phyloP scores from a whole-genome alignment of 2,797 vertebrate species.

The Gallinago stenura region DNA sequence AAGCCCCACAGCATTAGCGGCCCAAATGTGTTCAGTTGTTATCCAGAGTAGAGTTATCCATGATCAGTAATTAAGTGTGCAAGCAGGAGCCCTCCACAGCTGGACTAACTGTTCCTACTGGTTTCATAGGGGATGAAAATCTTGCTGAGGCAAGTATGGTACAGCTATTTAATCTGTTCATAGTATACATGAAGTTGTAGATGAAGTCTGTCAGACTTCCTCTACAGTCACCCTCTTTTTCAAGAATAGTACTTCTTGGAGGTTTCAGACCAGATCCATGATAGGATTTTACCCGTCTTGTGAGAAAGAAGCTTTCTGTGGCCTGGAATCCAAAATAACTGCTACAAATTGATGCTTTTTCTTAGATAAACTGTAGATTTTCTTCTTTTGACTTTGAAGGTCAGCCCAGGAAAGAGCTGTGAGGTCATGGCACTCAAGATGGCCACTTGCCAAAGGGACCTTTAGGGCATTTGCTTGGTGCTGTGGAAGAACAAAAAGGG shows the following conservation, averaged over 20 bases:
- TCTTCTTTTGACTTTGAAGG: background rate
- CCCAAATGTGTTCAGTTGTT: background rate
- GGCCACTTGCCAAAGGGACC: background rate
- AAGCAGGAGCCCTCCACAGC: background rate
- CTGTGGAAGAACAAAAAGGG: background rate
- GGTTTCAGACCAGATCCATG: background rate
- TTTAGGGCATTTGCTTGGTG: background rate
- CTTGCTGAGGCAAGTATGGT: background rate
- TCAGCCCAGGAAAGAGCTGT: fast-evolving
- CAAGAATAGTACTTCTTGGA: background rate
- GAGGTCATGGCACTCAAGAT: background rate
- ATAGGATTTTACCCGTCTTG: background rate
- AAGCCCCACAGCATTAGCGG: background rate
- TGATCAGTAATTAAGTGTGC: background rate
- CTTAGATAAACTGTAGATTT: background rate
- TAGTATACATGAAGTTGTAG: background rate
- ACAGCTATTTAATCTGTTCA: background rate
- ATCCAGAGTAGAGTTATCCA: background rate
- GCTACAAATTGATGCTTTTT: background rate
- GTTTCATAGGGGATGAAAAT: background rate
- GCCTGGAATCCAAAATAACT: background rate
- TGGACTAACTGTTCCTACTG: background rate
- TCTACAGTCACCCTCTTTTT: background rate
- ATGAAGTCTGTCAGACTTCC: background rate
- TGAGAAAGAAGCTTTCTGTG: background rate